Conservation (phyloP, 2,113 vertebrate species). For the Synchiropus splendidus region DNA sequence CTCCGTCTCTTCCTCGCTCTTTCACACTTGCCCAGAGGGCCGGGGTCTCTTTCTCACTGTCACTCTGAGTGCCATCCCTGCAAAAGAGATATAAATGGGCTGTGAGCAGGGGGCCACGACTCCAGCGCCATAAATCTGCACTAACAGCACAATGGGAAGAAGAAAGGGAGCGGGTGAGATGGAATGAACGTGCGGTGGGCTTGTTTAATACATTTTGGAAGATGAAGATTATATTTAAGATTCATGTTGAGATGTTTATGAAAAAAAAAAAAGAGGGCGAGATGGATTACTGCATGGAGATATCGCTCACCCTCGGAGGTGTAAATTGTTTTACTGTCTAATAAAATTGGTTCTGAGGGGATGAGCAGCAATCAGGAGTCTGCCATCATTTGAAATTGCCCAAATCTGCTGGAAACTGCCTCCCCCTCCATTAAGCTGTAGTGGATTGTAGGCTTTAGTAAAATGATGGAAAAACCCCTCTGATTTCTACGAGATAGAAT, state of each 20-base stretch:
- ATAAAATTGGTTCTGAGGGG: conserved; percentile 41
- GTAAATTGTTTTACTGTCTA: conserved; percentile 43
- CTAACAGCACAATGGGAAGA: conserved; percentile 50
- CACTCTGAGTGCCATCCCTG: conserved; percentile 51
- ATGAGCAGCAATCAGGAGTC: conserved; percentile 35
- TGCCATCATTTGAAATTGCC: conserved; percentile 32
- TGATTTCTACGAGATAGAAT: no score
- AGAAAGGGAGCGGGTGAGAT: conserved; percentile 2
- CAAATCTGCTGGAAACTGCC: conserved; percentile 32
- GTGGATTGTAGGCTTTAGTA: conserved; percentile 29
- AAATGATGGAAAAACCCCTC: conserved; percentile 5
- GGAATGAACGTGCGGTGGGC: conserved; percentile 5
- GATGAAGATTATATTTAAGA: conserved; percentile 13
- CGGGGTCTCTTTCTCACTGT: conserved; percentile 31
- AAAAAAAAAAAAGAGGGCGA: conserved; percentile 9
- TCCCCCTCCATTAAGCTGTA: conserved; percentile 27
- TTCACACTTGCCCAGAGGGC: conserved; percentile 30
- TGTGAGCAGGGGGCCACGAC: conserved; percentile 53
- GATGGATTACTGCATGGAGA: conserved; percentile 32
- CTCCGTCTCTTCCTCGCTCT: conserved; percentile 11
- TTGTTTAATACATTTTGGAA: conserved; percentile 24
- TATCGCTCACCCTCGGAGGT: conserved; percentile 36
- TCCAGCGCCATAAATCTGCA: conserved; percentile 58
- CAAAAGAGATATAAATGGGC: conserved; percentile 65
- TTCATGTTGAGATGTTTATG: conserved; percentile 28